A percentile compares a stretch with the other conserved stretches of the same genome.
These are phyloP conservation scores for Latrodectus elegans DNA, from an alignment of 2,888 invertebrate species.

Conservation along the genomic window DNA sequence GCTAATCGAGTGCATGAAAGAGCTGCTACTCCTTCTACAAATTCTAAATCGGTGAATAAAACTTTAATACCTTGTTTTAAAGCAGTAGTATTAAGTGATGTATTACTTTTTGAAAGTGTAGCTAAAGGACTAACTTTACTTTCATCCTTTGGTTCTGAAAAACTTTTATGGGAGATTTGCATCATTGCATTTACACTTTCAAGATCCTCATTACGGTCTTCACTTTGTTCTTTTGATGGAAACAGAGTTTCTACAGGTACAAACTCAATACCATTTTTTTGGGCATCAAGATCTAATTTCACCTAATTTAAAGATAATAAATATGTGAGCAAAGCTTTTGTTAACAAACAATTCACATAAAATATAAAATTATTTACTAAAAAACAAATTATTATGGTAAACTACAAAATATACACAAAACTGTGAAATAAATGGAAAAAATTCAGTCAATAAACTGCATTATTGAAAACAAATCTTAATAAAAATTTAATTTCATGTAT, in stretches of 20 bases:
- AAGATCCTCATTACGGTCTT: not conserved
- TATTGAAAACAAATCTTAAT: not conserved
- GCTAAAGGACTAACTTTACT: not conserved
- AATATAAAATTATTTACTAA: not conserved
- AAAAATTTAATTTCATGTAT: too few species aligned
- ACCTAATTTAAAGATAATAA: constrained; percentile 59
- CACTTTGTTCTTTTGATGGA: not conserved
- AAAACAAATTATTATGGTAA: not conserved
- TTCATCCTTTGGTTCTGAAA: not conserved
- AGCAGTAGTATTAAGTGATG: not conserved
- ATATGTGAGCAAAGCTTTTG: not conserved
- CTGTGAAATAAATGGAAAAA: not conserved
- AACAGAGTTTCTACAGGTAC: constrained; percentile 72
- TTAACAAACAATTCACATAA: not conserved
- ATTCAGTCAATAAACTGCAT: not conserved
- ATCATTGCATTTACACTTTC: not conserved
- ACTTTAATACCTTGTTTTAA: constrained; percentile 74
- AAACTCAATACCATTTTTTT: constrained; percentile 74
- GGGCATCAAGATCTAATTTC: constrained; percentile 73
- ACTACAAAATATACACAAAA: not conserved
- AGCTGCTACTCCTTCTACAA: constrained; percentile 73
- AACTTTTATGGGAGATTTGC: not conserved
- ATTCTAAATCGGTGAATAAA: constrained; percentile 73
- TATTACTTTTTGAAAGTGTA: not conserved
- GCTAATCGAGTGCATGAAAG: constrained; percentile 73